Percentiles rank a stretch among this genome's conserved stretches.
Evolutionary conservation across 2,888 invertebrate genomes (phyloP).

Genomic region (Cheilosia urbana): DNA sequence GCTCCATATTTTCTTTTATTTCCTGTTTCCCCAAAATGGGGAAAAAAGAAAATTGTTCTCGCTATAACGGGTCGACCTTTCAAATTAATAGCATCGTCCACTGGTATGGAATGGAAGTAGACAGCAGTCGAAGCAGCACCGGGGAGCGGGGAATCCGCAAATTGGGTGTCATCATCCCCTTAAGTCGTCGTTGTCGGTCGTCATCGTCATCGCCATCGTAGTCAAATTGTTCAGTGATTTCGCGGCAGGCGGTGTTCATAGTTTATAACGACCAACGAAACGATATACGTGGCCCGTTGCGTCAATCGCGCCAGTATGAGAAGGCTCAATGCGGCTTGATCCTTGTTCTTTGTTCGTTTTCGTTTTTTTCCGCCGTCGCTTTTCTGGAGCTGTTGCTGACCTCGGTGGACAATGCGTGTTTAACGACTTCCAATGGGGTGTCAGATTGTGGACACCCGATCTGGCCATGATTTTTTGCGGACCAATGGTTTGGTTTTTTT

Average conservation of each 20-base stretch:
- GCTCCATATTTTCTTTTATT: constrained; percentile 70
- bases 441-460: constrained; percentile 76
- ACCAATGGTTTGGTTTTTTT: constrained; percentile 46
- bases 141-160: constrained; percentile 68
- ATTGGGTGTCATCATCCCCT: constrained; percentile 76
- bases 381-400: constrained; percentile 69
- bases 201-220: constrained; percentile 65
- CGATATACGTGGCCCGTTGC: constrained; percentile 21
- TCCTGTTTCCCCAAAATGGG: constrained; percentile 29
- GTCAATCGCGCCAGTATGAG: constrained; percentile 28
- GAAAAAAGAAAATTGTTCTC: constrained; percentile 33
- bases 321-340: constrained; percentile 15
- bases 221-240: constrained; percentile 75
- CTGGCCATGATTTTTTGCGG: constrained; percentile 68
- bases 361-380: constrained; percentile 7
- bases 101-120: constrained; percentile 10
- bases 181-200: constrained; percentile 71
- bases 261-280: constrained; percentile 54
- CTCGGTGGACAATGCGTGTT: constrained; percentile 75
- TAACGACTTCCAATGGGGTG: constrained; percentile 76
- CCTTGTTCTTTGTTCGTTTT: constrained; percentile 29
- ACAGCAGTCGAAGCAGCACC: constrained; percentile 10
- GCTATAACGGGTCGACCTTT: constrained; percentile 50
- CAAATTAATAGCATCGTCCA: constrained; percentile 67
- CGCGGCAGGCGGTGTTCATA: constrained; percentile 66